These are phyloP conservation scores for Atlantisia rogersi DNA, from an alignment of 2,113 vertebrate genomes.

Conservation along the genomic window DNA sequence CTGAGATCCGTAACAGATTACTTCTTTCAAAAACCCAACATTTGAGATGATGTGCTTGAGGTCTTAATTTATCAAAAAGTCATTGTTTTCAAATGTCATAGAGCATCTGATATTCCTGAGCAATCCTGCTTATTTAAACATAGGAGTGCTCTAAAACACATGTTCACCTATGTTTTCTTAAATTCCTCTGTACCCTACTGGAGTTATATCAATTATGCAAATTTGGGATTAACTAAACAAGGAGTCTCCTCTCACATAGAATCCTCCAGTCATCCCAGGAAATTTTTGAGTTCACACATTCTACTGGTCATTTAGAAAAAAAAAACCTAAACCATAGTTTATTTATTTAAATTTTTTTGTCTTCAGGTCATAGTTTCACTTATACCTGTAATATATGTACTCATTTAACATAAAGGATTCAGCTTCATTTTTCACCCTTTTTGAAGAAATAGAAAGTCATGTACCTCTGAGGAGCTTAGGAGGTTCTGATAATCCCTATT, in stretches of 20 bases:
- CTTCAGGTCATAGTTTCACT: neutral
- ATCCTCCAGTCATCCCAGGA: neutral
- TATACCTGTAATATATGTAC: neutral
- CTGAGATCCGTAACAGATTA: neutral
- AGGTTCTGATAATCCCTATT: neutral
- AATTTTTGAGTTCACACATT: neutral
- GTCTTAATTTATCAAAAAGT: neutral
- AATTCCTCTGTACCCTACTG: neutral
- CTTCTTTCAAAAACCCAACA: neutral
- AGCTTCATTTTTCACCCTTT: neutral
- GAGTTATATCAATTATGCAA: neutral
- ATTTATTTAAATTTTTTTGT: neutral
- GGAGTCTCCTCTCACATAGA: neutral
- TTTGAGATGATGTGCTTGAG: neutral
- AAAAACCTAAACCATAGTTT: neutral
- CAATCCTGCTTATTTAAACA: neutral
- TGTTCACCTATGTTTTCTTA: neutral
- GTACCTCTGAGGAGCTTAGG: neutral
- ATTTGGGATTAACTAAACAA: neutral
- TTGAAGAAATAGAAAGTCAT: neutral
- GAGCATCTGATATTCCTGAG: neutral
- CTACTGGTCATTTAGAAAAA: neutral
- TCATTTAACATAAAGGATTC: neutral
- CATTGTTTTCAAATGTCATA: neutral
- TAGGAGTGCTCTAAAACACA: neutral